Conservation (phyloP, 2,888 invertebrate genomes). For the Lasioglossum morio region DNA sequence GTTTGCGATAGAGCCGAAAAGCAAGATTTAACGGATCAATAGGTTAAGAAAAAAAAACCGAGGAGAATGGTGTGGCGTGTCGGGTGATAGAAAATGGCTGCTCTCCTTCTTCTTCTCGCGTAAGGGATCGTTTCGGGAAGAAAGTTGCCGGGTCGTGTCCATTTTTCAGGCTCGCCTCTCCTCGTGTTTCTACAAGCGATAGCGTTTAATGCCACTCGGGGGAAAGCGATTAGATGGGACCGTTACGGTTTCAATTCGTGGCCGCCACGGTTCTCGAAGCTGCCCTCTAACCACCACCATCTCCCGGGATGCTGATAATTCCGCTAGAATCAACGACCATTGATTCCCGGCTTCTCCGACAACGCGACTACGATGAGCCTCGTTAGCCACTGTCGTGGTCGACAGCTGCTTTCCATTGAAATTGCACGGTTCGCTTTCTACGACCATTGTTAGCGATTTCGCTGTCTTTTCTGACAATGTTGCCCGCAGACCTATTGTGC, state of each 20-base stretch:
- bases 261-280: constrained; percentile 2
- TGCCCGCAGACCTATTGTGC: background rate
- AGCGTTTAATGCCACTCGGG: constrained; percentile 43
- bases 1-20: background rate
- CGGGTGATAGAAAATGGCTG: background rate
- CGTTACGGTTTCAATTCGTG: constrained; percentile 13
- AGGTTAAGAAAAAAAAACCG: background rate
- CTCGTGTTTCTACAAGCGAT: constrained; percentile 40
- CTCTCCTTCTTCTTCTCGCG: background rate
- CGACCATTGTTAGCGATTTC: background rate
- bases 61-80: background rate
- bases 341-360: constrained; percentile 43
- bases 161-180: constrained; percentile 25
- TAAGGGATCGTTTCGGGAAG: constrained; percentile 13
- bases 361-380: constrained; percentile 49
- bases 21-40: background rate
- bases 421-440: constrained; percentile 2
- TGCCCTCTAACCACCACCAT: background rate
- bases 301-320: constrained; percentile 60
- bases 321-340: constrained; percentile 57
- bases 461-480: background rate
- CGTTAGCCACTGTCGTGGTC: constrained; percentile 25
- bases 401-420: constrained; percentile 37
- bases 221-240: constrained; percentile 52
- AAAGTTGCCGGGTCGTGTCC: background rate